Conservation (phyloP, 2,113 vertebrate species). For the Riparia riparia region DNA sequence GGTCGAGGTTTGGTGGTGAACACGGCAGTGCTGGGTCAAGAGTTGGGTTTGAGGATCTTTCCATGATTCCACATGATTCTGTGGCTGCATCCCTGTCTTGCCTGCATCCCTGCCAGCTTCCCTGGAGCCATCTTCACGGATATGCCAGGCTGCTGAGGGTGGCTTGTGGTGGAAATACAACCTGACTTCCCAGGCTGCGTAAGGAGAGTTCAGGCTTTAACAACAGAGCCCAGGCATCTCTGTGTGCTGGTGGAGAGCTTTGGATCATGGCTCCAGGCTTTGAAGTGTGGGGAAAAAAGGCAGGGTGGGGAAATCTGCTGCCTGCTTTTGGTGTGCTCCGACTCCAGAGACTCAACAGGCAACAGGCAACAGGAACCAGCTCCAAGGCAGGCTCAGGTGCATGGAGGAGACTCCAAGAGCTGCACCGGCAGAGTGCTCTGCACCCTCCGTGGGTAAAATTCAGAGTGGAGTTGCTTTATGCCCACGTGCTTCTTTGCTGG, state of each 20-base stretch:
- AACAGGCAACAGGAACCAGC: neutral
- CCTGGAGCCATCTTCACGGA: neutral
- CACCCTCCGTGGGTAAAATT: neutral
- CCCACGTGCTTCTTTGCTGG: neutral
- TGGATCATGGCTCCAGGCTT: neutral
- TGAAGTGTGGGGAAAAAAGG: accelerated
- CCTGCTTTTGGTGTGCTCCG: neutral
- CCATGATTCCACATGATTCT: neutral
- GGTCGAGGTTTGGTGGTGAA: neutral
- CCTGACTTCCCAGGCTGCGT: neutral
- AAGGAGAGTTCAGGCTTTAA: neutral
- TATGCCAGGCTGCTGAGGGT: neutral
- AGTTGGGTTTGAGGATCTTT: neutral
- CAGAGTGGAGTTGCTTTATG: neutral
- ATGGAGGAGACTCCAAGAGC: neutral
- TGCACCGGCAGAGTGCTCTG: neutral
- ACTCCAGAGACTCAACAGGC: neutral
- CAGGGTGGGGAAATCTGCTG: neutral
- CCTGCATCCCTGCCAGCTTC: neutral
- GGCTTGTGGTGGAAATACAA: neutral
- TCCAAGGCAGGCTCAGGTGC: neutral
- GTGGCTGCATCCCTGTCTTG: neutral
- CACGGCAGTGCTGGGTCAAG: neutral
- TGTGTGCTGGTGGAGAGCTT: neutral
- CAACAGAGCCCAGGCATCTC: neutral